Evolutionary conservation across 2,888 invertebrate species (phyloP), one percentile per base, ranked within the genome.

Genomic region (Nezara viridula): DNA sequence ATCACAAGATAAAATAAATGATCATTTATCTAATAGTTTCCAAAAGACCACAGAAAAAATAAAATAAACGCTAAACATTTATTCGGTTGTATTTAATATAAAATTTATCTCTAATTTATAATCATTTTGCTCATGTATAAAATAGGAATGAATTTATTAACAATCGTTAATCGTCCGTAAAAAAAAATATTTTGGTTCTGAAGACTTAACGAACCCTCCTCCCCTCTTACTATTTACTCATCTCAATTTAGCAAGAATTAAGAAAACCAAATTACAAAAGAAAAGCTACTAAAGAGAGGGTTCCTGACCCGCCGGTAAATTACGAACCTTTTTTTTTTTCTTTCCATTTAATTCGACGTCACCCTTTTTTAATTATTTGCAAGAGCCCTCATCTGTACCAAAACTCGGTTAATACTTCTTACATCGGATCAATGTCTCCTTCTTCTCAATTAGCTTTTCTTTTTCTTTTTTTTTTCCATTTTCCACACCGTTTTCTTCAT

Each of bases 211-310:
- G n/a, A 27, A 7, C n/a, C 24, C 24, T 24, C 9, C 52, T n/a
- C 52, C 14, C 21, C 52, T 52, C 24, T 5, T 52, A 9, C 52
- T 52, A 52, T 52, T 66, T 32, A 66, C 66, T 66, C 66, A 66
- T 66, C 66, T 66, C 66, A 66, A 66, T 66, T 66, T 66, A 66
- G 14, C 66, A 66, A 66, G 66, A 66, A 66, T 66, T 66, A 66
- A 66, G 66, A 66, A 66, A 66, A 66, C 66, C 32, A 66, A 66
- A 66, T 66, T 66, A 66, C 66, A 66, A 66, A 66, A 66, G 66
- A 32, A 66, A 66, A 66, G 66, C 66, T 66, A 66, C 32, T 66
- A 66, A 66, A 32, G 66, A 66, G 66, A 32, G 66, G 66, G 66
- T 66, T 66, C 66, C 66, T 66, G 66, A 66, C 66, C 66, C 66